Conservation (phyloP, 2,797 vertebrate species). For the Microtus californicus region DNA sequence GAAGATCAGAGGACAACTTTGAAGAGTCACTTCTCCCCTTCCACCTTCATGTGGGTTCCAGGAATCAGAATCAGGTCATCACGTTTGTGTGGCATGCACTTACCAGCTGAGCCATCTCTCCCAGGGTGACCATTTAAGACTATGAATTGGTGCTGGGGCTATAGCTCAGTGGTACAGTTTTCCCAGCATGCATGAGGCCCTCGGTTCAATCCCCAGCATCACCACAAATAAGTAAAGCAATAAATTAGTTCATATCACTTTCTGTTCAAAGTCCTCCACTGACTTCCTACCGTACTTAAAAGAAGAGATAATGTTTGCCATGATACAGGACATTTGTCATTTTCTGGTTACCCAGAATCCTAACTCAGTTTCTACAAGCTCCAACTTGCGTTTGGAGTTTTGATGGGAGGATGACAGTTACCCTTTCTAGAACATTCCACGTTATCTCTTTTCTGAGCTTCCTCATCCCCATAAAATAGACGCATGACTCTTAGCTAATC, state of each 20-base stretch:
- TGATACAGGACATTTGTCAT: neutral
- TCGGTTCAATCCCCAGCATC: neutral
- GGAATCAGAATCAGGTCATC: neutral
- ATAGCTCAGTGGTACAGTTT: neutral
- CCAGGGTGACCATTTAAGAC: neutral
- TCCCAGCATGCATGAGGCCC: neutral
- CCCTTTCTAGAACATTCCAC: neutral
- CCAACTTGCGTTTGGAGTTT: neutral
- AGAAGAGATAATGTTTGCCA: neutral
- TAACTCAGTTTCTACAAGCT: neutral
- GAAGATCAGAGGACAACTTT: neutral
- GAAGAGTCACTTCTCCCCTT: neutral
- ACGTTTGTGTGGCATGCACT: neutral
- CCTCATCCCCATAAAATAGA: neutral
- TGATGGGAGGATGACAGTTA: neutral
- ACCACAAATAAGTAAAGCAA: neutral
- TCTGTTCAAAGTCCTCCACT: neutral
- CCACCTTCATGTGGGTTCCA: neutral
- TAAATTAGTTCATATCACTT: neutral
- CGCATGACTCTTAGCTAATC: neutral
- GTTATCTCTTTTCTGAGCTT: neutral
- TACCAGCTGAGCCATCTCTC: neutral
- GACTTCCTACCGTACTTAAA: neutral
- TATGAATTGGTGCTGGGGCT: neutral
- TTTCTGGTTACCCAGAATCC: neutral